Conservation (phyloP, 2,888 invertebrate genomes). For the Psococerastis gibbosa region DNA sequence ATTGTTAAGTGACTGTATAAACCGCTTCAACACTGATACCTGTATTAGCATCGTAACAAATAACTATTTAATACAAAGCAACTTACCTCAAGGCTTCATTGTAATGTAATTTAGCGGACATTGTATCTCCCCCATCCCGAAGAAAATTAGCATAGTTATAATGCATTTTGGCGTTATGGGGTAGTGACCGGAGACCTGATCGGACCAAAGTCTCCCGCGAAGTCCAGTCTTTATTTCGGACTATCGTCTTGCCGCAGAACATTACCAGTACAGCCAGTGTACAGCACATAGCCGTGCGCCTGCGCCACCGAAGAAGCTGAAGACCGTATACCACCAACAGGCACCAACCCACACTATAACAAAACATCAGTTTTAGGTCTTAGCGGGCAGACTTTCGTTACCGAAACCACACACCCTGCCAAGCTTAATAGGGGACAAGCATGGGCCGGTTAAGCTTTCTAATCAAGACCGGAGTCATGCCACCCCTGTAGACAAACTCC, state of each 20-base stretch:
- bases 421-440: too few species aligned
- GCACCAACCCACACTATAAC: constrained; percentile 60
- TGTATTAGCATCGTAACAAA: too few species aligned
- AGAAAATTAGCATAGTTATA: constrained; percentile 78
- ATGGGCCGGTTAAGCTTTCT: too few species aligned
- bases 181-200: constrained; percentile 62
- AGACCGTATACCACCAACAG: constrained; percentile 56
- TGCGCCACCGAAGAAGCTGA: constrained; percentile 40
- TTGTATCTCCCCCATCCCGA: constrained; percentile 52
- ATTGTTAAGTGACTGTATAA: neutral
- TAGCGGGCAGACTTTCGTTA: too few species aligned
- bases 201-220: constrained; percentile 56
- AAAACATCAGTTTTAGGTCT: too few species aligned
- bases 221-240: constrained; percentile 57
- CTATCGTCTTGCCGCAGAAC: constrained; percentile 44
- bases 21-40: too few species aligned
- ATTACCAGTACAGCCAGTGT: constrained; percentile 37
- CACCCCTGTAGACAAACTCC: too few species aligned
- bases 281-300: constrained; percentile 32
- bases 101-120: constrained; percentile 58
- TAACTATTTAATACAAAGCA: too few species aligned
- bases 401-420: too few species aligned
- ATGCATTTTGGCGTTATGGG: constrained; percentile 77
- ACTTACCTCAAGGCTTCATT: constrained; percentile 57
- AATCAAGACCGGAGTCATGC: too few species aligned